These are phyloP conservation scores for Coptotermes formosanus DNA, from an alignment of 1,140 invertebrate species.

Conservation along the genomic window DNA sequence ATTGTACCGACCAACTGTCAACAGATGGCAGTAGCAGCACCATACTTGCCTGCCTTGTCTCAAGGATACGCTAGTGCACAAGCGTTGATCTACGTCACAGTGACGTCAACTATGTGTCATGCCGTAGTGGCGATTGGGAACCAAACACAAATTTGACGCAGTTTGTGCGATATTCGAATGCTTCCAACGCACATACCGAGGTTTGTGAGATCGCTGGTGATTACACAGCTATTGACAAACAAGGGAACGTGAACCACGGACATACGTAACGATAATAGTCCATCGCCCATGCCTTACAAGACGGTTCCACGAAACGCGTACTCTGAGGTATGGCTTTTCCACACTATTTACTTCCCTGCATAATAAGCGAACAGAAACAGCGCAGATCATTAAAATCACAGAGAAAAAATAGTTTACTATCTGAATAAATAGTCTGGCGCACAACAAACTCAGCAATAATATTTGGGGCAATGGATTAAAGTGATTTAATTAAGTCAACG, in stretches of 20 bases:
- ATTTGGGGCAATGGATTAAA: too few species aligned
- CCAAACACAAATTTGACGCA: background rate
- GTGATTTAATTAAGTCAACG: too few species aligned
- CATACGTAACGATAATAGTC: too few species aligned
- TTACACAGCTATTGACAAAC: background rate
- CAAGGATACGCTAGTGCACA: background rate
- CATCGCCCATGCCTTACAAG: too few species aligned
- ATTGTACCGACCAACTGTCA: background rate
- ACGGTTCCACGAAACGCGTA: too few species aligned
- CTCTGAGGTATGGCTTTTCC: too few species aligned
- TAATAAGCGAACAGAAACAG: too few species aligned
- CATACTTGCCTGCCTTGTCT: background rate
- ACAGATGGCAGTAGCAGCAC: background rate
- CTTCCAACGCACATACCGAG: background rate
- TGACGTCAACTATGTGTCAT: constrained; percentile 1
- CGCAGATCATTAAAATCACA: too few species aligned
- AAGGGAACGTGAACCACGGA: background rate
- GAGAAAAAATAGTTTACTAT: too few species aligned
- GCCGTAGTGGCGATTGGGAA: background rate
- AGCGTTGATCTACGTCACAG: background rate
- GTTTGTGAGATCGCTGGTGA: background rate
- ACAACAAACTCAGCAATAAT: too few species aligned
- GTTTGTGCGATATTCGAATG: background rate
- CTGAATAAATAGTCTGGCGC: too few species aligned
- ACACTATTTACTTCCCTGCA: too few species aligned